phyloP scores from a whole-genome alignment of 1,140 invertebrate species.

The Cydia pomonella region DNA sequence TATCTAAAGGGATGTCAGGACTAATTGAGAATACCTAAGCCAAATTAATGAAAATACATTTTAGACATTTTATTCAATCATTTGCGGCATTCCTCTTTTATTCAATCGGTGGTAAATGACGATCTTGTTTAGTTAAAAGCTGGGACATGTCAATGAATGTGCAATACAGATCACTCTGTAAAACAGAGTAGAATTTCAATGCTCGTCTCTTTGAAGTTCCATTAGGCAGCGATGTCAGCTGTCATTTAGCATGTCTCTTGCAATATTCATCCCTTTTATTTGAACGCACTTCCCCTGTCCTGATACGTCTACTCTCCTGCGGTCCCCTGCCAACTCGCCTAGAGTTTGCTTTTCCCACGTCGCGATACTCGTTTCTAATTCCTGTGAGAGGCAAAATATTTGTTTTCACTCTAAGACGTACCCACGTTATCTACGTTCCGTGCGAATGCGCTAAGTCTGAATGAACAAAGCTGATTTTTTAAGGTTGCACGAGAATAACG shows the following conservation, averaged over 20 bases:
- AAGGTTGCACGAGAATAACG: neutral
- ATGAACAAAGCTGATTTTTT: slow-evolving; percentile 13
- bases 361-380: slow-evolving; percentile 21
- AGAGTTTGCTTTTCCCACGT: neutral
- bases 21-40: too few relatives aligned
- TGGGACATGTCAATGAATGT: neutral
- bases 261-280: slow-evolving; percentile 29
- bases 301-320: neutral
- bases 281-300: slow-evolving; percentile 12
- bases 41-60: too few relatives aligned
- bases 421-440: neutral
- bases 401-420: neutral
- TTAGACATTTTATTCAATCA: too few relatives aligned
- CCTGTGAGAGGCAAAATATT: slow-evolving; percentile 29
- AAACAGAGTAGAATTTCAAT: slow-evolving; percentile 4
- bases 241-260: slow-evolving; percentile 28
- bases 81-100: neutral
- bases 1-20: too few relatives aligned
- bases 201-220: slow-evolving; percentile 26
- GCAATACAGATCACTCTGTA: neutral
- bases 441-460: slow-evolving; percentile 13
- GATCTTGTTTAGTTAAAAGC: neutral
- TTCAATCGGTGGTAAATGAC: neutral
- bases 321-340: slow-evolving; percentile 12
- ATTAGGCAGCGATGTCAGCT: slow-evolving; percentile 19